Base-by-base conservation (phyloP, 2,113 vertebrate species). In the Tamias sibiricus region DNA sequence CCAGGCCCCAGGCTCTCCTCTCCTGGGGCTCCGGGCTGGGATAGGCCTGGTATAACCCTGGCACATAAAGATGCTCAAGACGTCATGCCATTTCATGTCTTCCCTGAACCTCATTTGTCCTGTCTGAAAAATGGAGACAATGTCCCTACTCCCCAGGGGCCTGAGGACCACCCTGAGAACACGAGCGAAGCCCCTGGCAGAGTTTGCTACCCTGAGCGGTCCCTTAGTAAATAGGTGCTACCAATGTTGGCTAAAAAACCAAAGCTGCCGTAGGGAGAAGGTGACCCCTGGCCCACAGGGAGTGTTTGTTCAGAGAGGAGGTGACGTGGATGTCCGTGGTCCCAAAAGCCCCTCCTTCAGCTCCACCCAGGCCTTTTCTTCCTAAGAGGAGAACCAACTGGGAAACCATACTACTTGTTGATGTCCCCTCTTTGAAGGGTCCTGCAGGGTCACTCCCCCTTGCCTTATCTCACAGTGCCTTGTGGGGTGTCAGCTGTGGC, bases 1-100 rank as follows among this genome's bases (percentile, higher is more conserved):
- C 0, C 0, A 24, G 22, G 44, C 28, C 30, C 11, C 19, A 8
- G 0, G 2, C 11, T n/a, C 17, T 30, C 16, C 1, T 64, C 24
- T 37, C 69, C 4, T 9, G 20, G 6, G 40, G 9, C 35, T 26
- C 32, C 16, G 19, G 0, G 16, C 30, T 72, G 3, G 32, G 32
- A 30, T 30, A 40, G 68, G 62, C 74, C 49, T 40, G 82, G 52
- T 4, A 4, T 80, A 24, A 24, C 49, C 14, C 28, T 14, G 57
- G 47, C 40, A 8, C 54, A 2, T 6, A 64, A 22, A 5, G 4
- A 20, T 35, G 35, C 54, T 87, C n/a, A 30, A 47, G 26, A 90
- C 40, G 5, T 35, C 6, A 0, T 0, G 32, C 37, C 49, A n/a
- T 49, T 62, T 37, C 14, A 2, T 35, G 20, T 17, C 44, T 42